These are phyloP conservation scores for Arenaria interpres DNA, from an alignment of 2,113 vertebrate genomes.

Conservation along the genomic window DNA sequence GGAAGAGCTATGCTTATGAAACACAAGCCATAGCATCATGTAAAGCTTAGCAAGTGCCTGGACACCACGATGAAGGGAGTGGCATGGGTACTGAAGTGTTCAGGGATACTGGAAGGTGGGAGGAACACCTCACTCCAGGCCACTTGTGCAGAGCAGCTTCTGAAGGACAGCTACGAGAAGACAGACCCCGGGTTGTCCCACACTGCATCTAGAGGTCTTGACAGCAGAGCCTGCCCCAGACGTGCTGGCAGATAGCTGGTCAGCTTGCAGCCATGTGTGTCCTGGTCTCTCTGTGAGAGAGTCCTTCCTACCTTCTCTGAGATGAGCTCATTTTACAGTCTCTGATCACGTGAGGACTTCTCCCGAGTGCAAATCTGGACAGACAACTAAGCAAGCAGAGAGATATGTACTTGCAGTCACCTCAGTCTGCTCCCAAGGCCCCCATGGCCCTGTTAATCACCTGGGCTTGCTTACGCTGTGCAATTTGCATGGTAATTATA, in stretches of 20 bases:
- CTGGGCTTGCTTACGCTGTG: slow-evolving; percentile 56
- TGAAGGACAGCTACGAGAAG: background rate
- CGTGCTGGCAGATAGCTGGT: background rate
- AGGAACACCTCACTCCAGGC: rapidly evolving
- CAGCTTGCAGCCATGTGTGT: background rate
- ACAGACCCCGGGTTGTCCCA: background rate
- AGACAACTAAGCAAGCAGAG: slow-evolving; percentile 12
- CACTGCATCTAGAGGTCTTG: background rate
- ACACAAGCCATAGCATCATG: background rate
- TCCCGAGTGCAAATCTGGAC: background rate
- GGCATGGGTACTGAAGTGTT: background rate
- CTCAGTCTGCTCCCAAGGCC: slow-evolving; percentile 17
- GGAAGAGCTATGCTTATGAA: background rate
- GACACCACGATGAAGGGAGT: background rate
- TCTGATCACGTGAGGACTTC: rapidly evolving
- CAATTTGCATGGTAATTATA: slow-evolving; percentile 74
- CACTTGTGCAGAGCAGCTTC: background rate
- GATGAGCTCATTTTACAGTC: background rate
- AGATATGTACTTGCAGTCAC: slow-evolving; percentile 16
- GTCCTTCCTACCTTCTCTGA: background rate
- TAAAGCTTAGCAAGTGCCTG: background rate
- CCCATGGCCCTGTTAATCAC: slow-evolving; percentile 49
- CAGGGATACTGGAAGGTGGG: background rate
- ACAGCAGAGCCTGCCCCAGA: background rate
- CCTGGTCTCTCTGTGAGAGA: background rate